phyloP scores from a whole-genome alignment of 2,797 vertebrate species.

The Capromys pilorides region DNA sequence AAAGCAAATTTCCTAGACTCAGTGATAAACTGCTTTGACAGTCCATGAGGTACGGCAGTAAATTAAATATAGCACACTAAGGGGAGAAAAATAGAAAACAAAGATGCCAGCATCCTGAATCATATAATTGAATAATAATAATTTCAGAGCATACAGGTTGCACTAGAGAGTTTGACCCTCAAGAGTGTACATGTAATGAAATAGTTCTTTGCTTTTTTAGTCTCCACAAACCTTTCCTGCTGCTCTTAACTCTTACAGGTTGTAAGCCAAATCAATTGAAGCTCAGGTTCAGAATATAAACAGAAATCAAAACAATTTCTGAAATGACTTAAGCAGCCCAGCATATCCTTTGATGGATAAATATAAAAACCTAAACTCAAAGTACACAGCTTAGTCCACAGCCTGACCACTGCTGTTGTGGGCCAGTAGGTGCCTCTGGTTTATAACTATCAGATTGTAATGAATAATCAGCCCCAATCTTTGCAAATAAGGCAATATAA shows the following conservation, averaged over 20 bases:
- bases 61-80: constrained; percentile 47
- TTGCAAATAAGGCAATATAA: constrained; percentile 67
- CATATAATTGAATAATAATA: constrained; percentile 75
- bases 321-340: constrained; percentile 71
- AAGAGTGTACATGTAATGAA: constrained; percentile 59
- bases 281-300: constrained; percentile 70
- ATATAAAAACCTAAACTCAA: constrained; percentile 63
- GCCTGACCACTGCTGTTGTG: background rate
- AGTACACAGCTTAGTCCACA: background rate
- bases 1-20: constrained; percentile 59
- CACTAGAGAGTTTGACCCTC: constrained; percentile 63
- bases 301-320: constrained; percentile 71
- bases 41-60: constrained; percentile 51
- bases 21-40: constrained; percentile 75
- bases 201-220: constrained; percentile 63
- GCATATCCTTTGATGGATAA: constrained; percentile 56
- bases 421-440: constrained; percentile 41
- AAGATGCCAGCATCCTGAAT: constrained; percentile 71
- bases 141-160: constrained; percentile 70
- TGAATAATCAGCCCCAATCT: constrained; percentile 42
- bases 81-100: constrained; percentile 62
- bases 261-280: constrained; percentile 66
- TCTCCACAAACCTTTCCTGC: constrained; percentile 68
- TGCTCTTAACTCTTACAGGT: constrained; percentile 61
- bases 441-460: constrained; percentile 51